Evolutionary conservation across 2,797 vertebrate genomes (phyloP).

Genomic region (Rallus crepitans): DNA sequence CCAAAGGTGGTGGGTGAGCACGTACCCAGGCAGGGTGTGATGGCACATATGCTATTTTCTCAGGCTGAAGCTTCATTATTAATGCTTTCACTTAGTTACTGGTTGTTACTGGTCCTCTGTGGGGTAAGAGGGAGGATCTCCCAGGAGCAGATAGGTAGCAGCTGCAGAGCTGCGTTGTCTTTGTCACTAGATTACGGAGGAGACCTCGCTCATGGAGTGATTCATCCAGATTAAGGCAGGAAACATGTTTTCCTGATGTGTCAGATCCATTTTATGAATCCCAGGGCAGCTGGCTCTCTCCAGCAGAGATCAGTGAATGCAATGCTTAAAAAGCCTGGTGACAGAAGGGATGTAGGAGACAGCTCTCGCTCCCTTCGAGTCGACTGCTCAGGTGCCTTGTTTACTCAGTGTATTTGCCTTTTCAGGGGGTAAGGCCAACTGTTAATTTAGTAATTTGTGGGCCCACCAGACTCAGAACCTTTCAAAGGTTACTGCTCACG

Average conservation of each 20-base stretch:
- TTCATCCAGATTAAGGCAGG: neutral
- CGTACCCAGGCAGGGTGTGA: accelerated
- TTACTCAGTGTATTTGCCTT: neutral
- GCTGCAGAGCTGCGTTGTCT: neutral
- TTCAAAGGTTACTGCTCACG: slow-evolving; percentile 32
- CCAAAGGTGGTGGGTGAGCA: neutral
- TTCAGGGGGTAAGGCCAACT: neutral
- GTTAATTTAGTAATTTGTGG: neutral
- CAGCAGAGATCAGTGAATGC: neutral
- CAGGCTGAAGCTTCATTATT: neutral
- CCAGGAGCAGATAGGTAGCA: neutral
- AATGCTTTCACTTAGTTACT: neutral
- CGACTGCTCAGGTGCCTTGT: neutral
- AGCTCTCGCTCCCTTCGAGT: neutral
- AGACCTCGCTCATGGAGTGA: neutral
- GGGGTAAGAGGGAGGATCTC: neutral
- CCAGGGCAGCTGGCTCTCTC: neutral
- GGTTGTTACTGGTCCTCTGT: neutral
- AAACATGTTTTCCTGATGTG: neutral
- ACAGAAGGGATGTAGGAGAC: neutral
- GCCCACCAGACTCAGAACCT: neutral
- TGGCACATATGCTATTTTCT: neutral
- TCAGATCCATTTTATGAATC: neutral
- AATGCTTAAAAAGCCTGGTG: neutral
- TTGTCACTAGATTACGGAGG: neutral